Evolutionary conservation across 2,113 vertebrate species (phyloP).

Genomic region (Macaca mulatta): DNA sequence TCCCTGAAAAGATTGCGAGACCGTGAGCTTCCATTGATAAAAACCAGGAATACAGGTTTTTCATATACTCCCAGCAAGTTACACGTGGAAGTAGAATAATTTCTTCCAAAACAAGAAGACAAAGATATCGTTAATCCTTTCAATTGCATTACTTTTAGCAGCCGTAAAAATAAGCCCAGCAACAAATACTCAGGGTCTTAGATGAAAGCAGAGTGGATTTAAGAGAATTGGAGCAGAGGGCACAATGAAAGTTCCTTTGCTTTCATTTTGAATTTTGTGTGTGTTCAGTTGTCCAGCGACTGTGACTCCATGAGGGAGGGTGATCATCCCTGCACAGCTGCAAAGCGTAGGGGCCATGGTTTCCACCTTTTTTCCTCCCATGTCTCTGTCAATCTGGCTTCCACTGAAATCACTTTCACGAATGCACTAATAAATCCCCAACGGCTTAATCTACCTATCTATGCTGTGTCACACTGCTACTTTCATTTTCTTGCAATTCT

Average conservation of each 20-base stretch:
- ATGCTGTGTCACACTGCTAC: accelerated
- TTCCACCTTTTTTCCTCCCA: neutral
- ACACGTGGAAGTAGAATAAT: slow-evolving; percentile 30
- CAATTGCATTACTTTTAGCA: neutral
- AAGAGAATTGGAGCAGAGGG: neutral
- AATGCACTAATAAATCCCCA: accelerated
- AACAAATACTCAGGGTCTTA: neutral
- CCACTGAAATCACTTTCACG: neutral
- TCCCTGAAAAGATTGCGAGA: slow-evolving; percentile 39
- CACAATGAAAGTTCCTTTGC: neutral
- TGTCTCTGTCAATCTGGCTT: neutral
- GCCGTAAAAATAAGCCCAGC: neutral
- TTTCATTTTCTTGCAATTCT: neutral
- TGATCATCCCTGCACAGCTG: neutral
- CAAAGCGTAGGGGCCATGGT: accelerated
- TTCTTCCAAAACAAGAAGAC: slow-evolving; percentile 46
- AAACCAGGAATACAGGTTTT: slow-evolving; percentile 19
- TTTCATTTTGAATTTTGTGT: neutral
- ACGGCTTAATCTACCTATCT: neutral
- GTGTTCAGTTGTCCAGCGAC: neutral
- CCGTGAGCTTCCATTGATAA: neutral
- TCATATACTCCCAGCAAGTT: neutral
- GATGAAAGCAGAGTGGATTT: neutral
- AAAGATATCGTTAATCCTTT: slow-evolving; percentile 27
- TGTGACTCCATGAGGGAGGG: accelerated